Conservation (phyloP, 2,888 invertebrate genomes). For the Actias luna region DNA sequence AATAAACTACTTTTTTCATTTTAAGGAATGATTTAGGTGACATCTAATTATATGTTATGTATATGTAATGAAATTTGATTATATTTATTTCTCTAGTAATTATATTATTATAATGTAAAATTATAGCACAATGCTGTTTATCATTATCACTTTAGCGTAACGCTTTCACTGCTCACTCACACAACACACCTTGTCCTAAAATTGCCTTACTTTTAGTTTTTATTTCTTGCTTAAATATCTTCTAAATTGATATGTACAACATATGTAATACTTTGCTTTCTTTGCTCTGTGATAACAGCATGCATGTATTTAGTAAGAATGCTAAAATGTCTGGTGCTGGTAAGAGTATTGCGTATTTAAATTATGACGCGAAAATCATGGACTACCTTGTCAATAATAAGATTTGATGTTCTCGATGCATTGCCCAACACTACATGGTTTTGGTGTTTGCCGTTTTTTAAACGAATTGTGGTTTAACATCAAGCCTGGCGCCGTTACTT, state of each 20-base stretch:
- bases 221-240: conserved; percentile 17
- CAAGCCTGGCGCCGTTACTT: no score
- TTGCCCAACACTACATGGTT: no score
- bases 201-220: conserved; percentile 24
- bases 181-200: conserved; percentile 34
- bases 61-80: conserved; percentile 36
- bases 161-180: conserved; percentile 44
- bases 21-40: conserved; percentile 72
- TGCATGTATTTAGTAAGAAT: conserved; percentile 22
- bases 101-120: conserved; percentile 38
- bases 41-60: conserved; percentile 48
- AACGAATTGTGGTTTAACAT: no score
- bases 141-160: conserved; percentile 39
- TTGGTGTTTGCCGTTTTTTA: no score
- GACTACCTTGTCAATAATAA: background rate
- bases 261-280: conserved; percentile 43
- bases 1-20: conserved; percentile 28
- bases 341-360: background rate
- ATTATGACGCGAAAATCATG: conserved; percentile 12
- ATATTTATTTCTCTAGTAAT: conserved; percentile 35
- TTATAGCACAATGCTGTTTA: conserved; percentile 41
- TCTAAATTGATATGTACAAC: conserved; percentile 17
- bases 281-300: conserved; percentile 33
- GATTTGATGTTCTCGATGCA: no score
- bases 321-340: conserved; percentile 3